phyloP scores from a whole-genome alignment of 2,113 vertebrate genomes.

The Chaetodon auriga region DNA sequence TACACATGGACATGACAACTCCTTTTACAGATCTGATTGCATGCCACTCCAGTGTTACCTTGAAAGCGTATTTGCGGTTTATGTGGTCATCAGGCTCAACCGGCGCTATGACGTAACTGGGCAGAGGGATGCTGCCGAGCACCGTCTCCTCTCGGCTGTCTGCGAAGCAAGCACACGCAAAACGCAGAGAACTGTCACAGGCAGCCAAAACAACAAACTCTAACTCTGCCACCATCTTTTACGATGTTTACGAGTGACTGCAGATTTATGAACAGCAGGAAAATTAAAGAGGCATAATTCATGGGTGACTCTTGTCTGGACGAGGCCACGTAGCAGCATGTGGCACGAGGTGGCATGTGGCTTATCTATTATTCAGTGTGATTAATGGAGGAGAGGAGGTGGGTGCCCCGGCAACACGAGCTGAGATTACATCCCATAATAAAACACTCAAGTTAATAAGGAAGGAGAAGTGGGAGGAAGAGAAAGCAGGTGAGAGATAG shows the following conservation, averaged over 20 bases:
- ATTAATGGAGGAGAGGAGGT: slow-evolving; percentile 64
- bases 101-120: slow-evolving; percentile 93
- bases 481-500: neutral
- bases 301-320: slow-evolving; percentile 57
- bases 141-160: slow-evolving; percentile 97
- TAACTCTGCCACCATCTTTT: slow-evolving; percentile 35
- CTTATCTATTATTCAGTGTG: slow-evolving; percentile 74
- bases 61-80: slow-evolving; percentile 97
- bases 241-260: slow-evolving; percentile 38
- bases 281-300: slow-evolving; percentile 65
- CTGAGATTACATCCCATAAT: slow-evolving; percentile 60
- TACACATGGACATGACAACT: slow-evolving; percentile 1
- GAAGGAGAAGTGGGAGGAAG: slow-evolving; percentile 37
- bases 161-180: slow-evolving; percentile 67
- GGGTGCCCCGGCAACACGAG: slow-evolving; percentile 51
- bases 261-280: slow-evolving; percentile 51
- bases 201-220: slow-evolving; percentile 29
- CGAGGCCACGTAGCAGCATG: slow-evolving; percentile 47
- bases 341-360: slow-evolving; percentile 57
- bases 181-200: slow-evolving; percentile 19
- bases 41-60: slow-evolving; percentile 85
- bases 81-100: slow-evolving; percentile 94
- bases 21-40: neutral
- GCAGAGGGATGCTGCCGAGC: slow-evolving; percentile 96
- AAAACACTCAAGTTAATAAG: slow-evolving; percentile 54